Percentiles rank a stretch among this genome's conserved stretches.
Conservation (phyloP, 2,888 invertebrate species). For the Tetranychus piercei region DNA sequence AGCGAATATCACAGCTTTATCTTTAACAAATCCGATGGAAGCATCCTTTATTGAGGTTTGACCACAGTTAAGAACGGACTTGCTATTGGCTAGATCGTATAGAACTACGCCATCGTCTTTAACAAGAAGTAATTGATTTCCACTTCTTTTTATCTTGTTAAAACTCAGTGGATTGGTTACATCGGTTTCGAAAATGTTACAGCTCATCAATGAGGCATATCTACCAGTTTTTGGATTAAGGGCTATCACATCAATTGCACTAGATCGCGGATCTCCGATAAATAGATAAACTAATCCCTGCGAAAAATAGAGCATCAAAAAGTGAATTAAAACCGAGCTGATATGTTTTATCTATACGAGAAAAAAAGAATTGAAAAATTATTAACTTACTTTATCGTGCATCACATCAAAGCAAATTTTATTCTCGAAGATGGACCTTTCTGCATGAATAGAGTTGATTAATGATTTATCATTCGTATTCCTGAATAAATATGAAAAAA, state of each 20-base stretch:
- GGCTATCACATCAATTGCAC: neutral
- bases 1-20: neutral
- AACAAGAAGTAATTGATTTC: neutral
- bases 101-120: neutral
- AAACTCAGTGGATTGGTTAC: neutral
- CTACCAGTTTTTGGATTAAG: neutral
- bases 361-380: neutral
- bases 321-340: neutral
- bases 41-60: neutral
- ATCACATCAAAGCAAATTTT: neutral
- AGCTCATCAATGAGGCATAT: neutral
- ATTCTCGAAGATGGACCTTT: neutral
- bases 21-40: neutral
- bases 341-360: neutral
- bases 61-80: neutral
- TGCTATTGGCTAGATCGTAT: neutral
- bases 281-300: neutral
- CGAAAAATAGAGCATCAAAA: neutral
- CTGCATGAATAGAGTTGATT: neutral
- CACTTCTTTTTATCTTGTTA: neutral
- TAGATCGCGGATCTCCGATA: neutral
- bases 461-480: neutral
- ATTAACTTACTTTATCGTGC: neutral
- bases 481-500: neutral
- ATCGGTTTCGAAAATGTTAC: neutral